Conservation (phyloP, 2,888 invertebrate genomes). For the Drosophila vallismaia region DNA sequence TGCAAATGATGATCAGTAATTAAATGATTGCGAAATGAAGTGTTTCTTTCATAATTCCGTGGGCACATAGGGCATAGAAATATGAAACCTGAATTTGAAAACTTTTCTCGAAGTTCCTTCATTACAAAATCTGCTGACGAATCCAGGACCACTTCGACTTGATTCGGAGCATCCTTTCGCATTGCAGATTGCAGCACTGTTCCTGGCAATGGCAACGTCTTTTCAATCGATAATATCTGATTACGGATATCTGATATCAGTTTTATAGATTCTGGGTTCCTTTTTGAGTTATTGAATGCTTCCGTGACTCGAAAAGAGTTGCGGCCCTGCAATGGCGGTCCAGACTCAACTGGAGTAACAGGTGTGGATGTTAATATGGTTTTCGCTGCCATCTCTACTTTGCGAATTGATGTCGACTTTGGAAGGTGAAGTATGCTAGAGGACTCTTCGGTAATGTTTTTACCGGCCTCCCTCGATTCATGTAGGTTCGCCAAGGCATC, state of each 20-base stretch:
- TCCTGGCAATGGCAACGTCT: constrained; percentile 56
- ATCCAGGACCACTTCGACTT: constrained; percentile 12
- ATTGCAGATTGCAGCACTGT: constrained; percentile 48
- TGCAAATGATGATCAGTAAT: constrained; percentile 43
- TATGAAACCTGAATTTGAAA: constrained; percentile 57
- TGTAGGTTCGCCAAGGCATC: background rate
- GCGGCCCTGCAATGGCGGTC: constrained; percentile 33
- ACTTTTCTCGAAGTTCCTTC: constrained; percentile 41
- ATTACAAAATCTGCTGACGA: constrained; percentile 22
- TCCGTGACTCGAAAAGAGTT: constrained; percentile 46
- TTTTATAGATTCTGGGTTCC: constrained; percentile 71
- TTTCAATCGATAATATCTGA: constrained; percentile 66
- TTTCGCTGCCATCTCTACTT: background rate
- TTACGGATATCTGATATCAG: constrained; percentile 69
- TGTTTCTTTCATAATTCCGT: constrained; percentile 56
- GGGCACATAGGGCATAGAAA: constrained; percentile 73
- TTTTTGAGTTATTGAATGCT: constrained; percentile 53
- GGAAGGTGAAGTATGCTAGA: background rate
- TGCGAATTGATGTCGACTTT: constrained; percentile 14
- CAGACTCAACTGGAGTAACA: no score
- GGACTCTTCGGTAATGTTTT: background rate
- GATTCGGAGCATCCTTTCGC: constrained; percentile 3
- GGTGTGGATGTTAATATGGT: background rate
- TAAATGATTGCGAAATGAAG: constrained; percentile 63
- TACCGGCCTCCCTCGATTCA: background rate